Evolutionary conservation across 2,888 invertebrate species (phyloP).

Genomic region (Octonoba sinensis): DNA sequence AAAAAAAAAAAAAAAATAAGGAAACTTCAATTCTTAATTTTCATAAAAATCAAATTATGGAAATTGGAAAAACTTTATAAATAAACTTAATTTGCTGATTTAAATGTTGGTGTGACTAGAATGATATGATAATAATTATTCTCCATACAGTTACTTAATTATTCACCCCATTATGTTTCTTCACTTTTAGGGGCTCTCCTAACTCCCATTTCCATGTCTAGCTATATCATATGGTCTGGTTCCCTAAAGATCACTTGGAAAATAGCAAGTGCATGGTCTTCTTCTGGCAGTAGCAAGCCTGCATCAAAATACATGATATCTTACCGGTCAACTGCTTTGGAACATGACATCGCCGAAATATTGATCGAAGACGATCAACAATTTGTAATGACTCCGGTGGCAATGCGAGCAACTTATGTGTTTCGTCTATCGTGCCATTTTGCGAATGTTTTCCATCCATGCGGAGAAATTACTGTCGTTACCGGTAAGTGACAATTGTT

Average conservation of each 20-base stretch:
- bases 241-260: slow-evolving; percentile 35
- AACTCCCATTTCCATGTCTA: slow-evolving; percentile 24
- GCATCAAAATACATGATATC: slow-evolving; percentile 26
- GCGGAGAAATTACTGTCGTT: slow-evolving; percentile 20
- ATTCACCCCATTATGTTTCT: too few relatives aligned
- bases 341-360: not conserved
- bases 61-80: too few relatives aligned
- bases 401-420: slow-evolving; percentile 19
- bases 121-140: too few relatives aligned
- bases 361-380: slow-evolving; percentile 8
- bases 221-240: slow-evolving; percentile 52
- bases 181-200: slow-evolving; percentile 42
- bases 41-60: too few relatives aligned
- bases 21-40: too few relatives aligned
- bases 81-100: too few relatives aligned
- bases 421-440: slow-evolving; percentile 36
- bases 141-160: too few relatives aligned
- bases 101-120: too few relatives aligned
- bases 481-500: slow-evolving; percentile 42
- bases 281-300: slow-evolving; percentile 1
- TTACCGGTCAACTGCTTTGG: not conserved
- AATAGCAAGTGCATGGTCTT: slow-evolving; percentile 17
- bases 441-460: slow-evolving; percentile 11
- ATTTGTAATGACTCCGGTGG: slow-evolving; percentile 28
- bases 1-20: too few relatives aligned